Base-by-base conservation (phyloP, 2,888 invertebrate species). In the Caenorhabditis sulstoni region DNA sequence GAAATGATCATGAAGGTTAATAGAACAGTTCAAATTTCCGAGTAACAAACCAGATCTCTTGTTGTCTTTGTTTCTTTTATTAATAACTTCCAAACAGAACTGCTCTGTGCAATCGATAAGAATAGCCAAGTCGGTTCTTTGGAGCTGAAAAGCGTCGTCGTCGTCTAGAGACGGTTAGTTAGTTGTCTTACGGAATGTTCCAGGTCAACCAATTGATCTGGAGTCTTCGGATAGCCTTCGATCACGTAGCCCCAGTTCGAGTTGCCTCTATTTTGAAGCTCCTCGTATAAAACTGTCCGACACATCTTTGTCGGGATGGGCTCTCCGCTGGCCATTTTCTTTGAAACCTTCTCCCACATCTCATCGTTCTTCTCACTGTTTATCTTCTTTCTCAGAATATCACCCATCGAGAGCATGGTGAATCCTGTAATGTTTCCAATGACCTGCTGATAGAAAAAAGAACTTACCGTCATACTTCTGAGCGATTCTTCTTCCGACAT, bases 81-180 rank as follows among this genome's bases (percentile, higher is more conserved):
- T 75, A 18, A 90, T 79, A 14, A 81, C 87, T 49, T 87, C 86
- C 41, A 83, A 55, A 67, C 90, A 90, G 61, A 82, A 90, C 74
- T 95, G 92, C 91, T 96, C 96, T 0, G 96, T 95, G 89, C 96
- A 96, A 91, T 96, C 96, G 87, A 96, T 92, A 0, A 96, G 92
- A 4, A 96, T 93, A 89, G 95, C 93, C 0, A 94, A 93, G 1
- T 96, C 95, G 1, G 89, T 29, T 22, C 89, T 77, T 37, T 82
- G 86, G 8, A 89, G 65, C 88, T 87, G 55, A 55, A 55, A 14
- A 35, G 16, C 12, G 18, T n/a, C n/a, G n/a, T n/a, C n/a, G n/a
- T n/a, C n/a, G n/a, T n/a, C n/a, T n/a, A n/a, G n/a, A n/a, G n/a
- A n/a, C n/a, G n/a, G n/a, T n/a, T 39, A 49, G 47, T 37, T 22